A percentile compares a stretch with the other conserved stretches of the same genome.
Evolutionary conservation across 2,888 invertebrate genomes (phyloP).

Genomic region (Cephus pulcher): DNA sequence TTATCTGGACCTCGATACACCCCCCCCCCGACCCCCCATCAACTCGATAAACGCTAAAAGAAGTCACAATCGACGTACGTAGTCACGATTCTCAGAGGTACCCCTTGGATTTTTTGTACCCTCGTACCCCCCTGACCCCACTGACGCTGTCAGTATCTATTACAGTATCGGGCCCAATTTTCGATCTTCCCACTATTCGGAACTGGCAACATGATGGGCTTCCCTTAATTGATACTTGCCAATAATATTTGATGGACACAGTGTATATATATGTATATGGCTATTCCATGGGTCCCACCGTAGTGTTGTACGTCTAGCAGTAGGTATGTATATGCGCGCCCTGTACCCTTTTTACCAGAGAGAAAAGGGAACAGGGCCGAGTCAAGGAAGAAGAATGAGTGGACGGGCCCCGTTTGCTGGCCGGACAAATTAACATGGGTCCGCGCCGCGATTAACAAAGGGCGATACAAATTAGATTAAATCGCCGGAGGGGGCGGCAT

Average conservation of each 20-base stretch:
- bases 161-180: not conserved
- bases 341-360: not conserved
- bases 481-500: slow-evolving; percentile 65
- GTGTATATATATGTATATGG: not conserved
- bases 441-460: slow-evolving; percentile 62
- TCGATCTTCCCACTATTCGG: not conserved
- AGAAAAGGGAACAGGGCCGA: slow-evolving; percentile 6
- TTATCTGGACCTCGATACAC: slow-evolving; percentile 30
- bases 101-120: too few species aligned
- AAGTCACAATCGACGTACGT: too few species aligned
- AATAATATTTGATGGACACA: not conserved
- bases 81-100: too few species aligned
- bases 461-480: slow-evolving; percentile 67
- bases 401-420: slow-evolving; percentile 30
- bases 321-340: not conserved
- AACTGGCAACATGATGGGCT: not conserved
- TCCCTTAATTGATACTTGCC: not conserved
- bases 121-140: too few species aligned
- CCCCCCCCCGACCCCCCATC: too few species aligned
- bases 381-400: not conserved
- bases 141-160: not conserved
- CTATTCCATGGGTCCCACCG: not conserved
- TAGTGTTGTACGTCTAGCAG: not conserved
- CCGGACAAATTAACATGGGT: slow-evolving; percentile 59
- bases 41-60: too few species aligned